These are phyloP conservation scores for Grammomys surdaster DNA, from an alignment of 2,113 vertebrate genomes.

Conservation along the genomic window DNA sequence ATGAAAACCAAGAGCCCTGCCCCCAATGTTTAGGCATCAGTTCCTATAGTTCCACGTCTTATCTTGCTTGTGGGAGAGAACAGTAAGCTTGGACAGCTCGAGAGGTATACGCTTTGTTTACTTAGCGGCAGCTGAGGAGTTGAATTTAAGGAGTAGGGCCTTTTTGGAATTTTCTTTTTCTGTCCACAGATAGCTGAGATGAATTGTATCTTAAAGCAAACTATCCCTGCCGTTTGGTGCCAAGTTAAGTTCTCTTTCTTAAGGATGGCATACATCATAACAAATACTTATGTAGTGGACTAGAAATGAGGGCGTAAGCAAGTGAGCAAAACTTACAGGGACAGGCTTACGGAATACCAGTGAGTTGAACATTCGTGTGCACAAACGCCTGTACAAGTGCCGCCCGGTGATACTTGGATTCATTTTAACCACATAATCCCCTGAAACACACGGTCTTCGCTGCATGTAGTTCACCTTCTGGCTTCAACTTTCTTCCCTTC, in stretches of 20 bases:
- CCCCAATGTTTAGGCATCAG: not conserved
- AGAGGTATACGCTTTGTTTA: not conserved
- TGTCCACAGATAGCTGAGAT: not conserved
- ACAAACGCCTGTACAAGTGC: not conserved
- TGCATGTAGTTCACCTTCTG: not conserved
- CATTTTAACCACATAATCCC: conserved; percentile 7
- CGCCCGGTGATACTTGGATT: not conserved
- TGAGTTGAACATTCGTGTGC: not conserved
- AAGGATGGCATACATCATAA: not conserved
- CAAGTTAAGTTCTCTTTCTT: conserved; percentile 37
- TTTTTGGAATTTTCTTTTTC: not conserved
- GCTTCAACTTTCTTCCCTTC: not conserved
- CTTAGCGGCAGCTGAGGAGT: not conserved
- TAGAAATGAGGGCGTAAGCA: not conserved
- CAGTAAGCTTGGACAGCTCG: not conserved
- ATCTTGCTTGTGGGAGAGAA: not conserved
- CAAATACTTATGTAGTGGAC: not conserved
- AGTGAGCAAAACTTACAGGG: not conserved
- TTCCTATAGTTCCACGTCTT: not conserved
- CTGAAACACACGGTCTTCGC: not conserved
- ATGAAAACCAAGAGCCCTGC: not conserved
- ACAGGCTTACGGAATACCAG: not conserved
- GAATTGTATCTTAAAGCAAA: conserved; percentile 36
- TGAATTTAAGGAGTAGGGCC: not conserved
- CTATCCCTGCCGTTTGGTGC: not conserved